Evolutionary conservation across 2,888 invertebrate genomes (phyloP).

Genomic region (Agriopis marginaria): DNA sequence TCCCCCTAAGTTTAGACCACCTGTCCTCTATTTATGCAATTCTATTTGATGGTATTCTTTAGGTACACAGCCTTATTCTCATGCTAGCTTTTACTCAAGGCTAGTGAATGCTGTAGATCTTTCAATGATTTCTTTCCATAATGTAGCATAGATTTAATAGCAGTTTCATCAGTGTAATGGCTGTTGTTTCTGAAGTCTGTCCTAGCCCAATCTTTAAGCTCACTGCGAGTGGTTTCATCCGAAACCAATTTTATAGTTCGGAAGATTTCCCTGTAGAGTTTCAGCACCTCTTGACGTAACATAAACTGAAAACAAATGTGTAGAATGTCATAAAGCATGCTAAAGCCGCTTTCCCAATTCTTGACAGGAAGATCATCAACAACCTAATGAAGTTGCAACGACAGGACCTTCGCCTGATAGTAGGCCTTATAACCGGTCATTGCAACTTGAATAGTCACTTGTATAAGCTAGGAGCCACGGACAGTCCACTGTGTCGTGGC

Average conservation of each 20-base stretch:
- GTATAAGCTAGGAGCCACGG: too few species aligned
- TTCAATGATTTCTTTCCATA: constrained; percentile 90
- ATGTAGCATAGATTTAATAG: constrained; percentile 90
- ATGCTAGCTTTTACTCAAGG: constrained; percentile 82
- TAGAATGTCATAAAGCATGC: too few species aligned
- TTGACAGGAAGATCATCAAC: too few species aligned
- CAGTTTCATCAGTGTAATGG: constrained; percentile 89
- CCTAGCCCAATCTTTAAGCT: constrained; percentile 91
- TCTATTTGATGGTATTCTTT: background rate
- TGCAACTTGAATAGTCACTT: too few species aligned
- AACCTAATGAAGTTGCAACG: too few species aligned
- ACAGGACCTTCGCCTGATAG: too few species aligned
- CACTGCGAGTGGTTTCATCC: constrained; percentile 87
- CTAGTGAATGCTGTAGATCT: constrained; percentile 88
- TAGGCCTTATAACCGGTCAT: too few species aligned
- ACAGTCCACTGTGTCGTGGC: too few species aligned
- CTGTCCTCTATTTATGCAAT: too few species aligned
- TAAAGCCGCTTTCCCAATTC: too few species aligned
- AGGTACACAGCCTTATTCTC: background rate
- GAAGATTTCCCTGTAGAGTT: constrained; percentile 91
- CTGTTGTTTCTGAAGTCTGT: constrained; percentile 91
- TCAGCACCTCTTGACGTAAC: constrained; percentile 91
- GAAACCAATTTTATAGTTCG: constrained; percentile 89
- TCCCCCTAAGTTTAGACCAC: too few species aligned
- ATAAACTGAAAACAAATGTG: constrained; percentile 88